Evolutionary conservation across 2,113 vertebrate species (phyloP).

Genomic region (Phyllopteryx taeniolatus): DNA sequence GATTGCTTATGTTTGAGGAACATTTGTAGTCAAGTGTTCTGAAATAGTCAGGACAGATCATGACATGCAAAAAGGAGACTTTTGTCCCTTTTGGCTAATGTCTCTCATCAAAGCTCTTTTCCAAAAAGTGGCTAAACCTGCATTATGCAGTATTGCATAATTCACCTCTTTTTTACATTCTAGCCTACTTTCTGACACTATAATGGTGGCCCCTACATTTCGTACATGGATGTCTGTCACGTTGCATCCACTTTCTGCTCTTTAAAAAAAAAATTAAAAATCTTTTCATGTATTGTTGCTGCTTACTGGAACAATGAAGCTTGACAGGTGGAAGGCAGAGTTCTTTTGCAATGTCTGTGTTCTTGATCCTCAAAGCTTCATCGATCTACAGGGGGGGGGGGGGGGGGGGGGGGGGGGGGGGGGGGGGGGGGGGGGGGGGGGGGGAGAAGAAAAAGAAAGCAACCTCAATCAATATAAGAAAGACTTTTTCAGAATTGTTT

Average conservation of each 20-base stretch:
- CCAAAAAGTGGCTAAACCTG: background rate
- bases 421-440: background rate
- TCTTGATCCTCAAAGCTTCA: constrained; percentile 90
- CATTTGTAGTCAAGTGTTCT: background rate
- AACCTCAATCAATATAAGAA: background rate
- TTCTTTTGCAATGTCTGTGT: constrained; percentile 95
- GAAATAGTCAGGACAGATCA: background rate
- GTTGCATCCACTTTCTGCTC: background rate
- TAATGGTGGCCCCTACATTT: too few relatives aligned
- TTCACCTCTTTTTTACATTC: too few relatives aligned
- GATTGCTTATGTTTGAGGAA: too few relatives aligned
- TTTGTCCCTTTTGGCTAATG: background rate
- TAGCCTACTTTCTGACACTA: too few relatives aligned
- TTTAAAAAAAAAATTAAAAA: background rate
- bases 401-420: too few relatives aligned
- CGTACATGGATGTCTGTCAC: background rate
- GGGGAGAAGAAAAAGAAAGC: background rate
- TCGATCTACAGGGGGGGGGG: constrained; percentile 77
- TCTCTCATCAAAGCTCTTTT: background rate
- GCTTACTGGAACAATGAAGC: constrained; percentile 96
- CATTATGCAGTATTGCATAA: background rate
- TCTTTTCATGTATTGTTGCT: background rate
- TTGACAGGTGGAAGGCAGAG: constrained; percentile 95
- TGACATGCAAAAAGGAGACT: background rate
- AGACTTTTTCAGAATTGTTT: background rate